Percentiles rank a stretch among this genome's conserved stretches.
Conservation (phyloP, 2,797 vertebrate species). For the Mareca penelope region DNA sequence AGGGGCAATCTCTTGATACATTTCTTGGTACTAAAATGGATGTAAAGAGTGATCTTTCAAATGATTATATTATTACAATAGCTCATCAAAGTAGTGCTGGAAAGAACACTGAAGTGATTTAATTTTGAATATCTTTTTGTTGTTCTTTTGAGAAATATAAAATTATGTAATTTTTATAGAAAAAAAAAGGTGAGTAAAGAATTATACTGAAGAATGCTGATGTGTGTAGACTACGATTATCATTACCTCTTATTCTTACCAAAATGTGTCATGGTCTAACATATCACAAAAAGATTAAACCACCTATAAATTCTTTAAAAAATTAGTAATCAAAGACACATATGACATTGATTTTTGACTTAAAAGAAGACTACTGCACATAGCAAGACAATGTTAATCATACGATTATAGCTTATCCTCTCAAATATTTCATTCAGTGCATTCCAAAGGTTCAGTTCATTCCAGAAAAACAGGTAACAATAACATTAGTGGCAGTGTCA, state of each 20-base stretch:
- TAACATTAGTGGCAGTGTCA: not conserved
- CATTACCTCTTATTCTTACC: not conserved
- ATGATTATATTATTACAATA: slow-evolving; percentile 26
- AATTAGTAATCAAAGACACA: not conserved
- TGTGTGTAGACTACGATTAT: not conserved
- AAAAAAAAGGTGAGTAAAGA: not conserved
- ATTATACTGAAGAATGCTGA: not conserved
- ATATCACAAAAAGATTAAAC: not conserved
- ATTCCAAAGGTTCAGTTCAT: not conserved
- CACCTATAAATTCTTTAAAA: not conserved
- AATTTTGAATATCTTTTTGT: not conserved
- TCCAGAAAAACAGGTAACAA: not conserved
- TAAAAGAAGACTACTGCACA: not conserved
- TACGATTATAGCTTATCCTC: not conserved
- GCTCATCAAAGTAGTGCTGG: slow-evolving; percentile 38
- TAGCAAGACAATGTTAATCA: not conserved
- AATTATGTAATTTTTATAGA: not conserved
- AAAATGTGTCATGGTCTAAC: not conserved
- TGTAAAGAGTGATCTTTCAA: slow-evolving; percentile 39
- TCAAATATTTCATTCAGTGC: not conserved
- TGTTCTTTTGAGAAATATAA: not conserved
- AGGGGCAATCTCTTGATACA: slow-evolving; percentile 10
- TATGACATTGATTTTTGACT: not conserved
- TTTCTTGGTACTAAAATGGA: slow-evolving; percentile 45
- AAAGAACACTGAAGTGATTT: not conserved